phyloP scores from a whole-genome alignment of 2,888 invertebrate species.

The Pilophorus perplexus region DNA sequence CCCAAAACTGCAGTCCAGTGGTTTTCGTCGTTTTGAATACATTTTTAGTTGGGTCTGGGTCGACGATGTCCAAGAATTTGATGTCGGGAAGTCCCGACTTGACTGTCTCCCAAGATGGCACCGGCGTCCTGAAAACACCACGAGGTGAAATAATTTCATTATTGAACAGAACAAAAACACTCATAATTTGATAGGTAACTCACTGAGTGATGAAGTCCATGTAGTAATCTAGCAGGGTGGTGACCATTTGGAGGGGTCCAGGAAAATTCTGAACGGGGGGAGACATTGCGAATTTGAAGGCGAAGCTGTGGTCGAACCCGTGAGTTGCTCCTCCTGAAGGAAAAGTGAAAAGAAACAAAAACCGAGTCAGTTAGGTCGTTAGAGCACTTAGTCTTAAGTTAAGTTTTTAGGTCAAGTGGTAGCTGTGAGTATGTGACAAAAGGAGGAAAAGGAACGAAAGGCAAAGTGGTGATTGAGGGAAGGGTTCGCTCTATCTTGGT shows the following conservation, averaged over 20 bases:
- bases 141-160: too few species aligned
- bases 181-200: not conserved
- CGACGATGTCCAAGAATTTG: slow-evolving; percentile 8
- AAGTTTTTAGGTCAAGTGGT: too few species aligned
- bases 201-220: slow-evolving; percentile 24
- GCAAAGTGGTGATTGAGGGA: too few species aligned
- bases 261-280: not conserved
- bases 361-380: too few species aligned
- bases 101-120: slow-evolving; percentile 4
- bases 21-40: slow-evolving; percentile 2
- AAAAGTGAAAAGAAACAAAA: too few species aligned
- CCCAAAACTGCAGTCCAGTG: not conserved
- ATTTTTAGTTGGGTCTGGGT: not conserved
- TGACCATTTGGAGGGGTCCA: slow-evolving; percentile 12
- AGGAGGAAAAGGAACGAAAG: too few species aligned
- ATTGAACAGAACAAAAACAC: not conserved
- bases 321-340: not conserved
- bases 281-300: not conserved
- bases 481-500: too few species aligned
- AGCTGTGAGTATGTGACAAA: too few species aligned
- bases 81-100: slow-evolving; percentile 5
- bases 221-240: slow-evolving; percentile 27
- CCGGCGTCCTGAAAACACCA: not conserved
- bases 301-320: not conserved
- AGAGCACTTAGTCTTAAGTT: too few species aligned